Conservation (phyloP, 2,797 vertebrate genomes). For the Botia almorhae region DNA sequence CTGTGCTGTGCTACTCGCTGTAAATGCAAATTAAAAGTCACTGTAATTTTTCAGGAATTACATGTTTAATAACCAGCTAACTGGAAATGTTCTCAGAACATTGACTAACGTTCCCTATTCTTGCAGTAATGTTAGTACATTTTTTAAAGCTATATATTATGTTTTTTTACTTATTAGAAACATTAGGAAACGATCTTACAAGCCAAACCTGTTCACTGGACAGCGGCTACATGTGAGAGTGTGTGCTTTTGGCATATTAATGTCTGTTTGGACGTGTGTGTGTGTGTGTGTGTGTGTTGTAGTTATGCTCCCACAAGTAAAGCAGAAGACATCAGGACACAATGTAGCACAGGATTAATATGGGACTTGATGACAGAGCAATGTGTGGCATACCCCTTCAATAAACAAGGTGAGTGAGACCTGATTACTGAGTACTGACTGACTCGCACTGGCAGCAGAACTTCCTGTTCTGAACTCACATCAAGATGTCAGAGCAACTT, state of each 20-base stretch:
- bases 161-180: no score
- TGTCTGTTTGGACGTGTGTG: slow-evolving; percentile 7
- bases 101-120: no score
- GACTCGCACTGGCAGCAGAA: background rate
- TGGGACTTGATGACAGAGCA: slow-evolving; percentile 90
- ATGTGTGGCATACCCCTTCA: slow-evolving; percentile 84
- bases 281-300: slow-evolving; percentile 15
- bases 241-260: background rate
- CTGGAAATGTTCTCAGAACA: no score
- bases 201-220: no score
- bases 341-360: slow-evolving; percentile 86
- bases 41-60: no score
- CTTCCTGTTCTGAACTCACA: background rate
- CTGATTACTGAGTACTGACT: background rate
- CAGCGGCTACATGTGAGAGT: no score
- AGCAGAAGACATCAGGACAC: slow-evolving; percentile 81
- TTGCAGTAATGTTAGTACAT: no score
- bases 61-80: no score
- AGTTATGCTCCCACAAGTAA: slow-evolving; percentile 72
- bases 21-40: no score
- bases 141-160: no score
- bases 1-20: no score
- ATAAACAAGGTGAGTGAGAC: slow-evolving; percentile 51
- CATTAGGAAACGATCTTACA: no score
- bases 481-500: background rate